phyloP scores from a whole-genome alignment of 2,113 vertebrate genomes.

The Cnemophilus loriae region DNA sequence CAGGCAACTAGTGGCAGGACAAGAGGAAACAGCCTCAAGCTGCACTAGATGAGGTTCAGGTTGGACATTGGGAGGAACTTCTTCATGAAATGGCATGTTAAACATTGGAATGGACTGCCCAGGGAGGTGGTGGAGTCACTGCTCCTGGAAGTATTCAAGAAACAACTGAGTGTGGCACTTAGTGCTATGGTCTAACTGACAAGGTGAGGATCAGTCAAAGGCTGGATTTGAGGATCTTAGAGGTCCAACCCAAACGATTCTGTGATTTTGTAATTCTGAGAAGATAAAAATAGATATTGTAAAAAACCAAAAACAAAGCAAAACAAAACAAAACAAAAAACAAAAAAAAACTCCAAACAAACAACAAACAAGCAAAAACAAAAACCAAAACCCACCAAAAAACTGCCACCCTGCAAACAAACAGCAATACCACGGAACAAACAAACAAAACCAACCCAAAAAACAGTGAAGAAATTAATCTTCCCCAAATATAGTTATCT shows the following conservation, averaged over 20 bases:
- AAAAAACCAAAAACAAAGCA: too few relatives aligned
- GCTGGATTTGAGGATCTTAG: background rate
- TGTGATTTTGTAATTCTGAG: background rate
- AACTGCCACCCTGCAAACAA: fast-evolving
- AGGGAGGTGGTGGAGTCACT: too few relatives aligned
- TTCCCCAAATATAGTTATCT: background rate
- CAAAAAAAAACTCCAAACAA: background rate
- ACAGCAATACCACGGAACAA: background rate
- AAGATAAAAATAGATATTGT: too few relatives aligned
- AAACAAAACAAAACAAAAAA: background rate
- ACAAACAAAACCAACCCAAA: background rate
- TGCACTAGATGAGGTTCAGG: background rate
- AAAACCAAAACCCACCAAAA: background rate
- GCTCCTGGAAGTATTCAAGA: background rate
- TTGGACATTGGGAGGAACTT: background rate
- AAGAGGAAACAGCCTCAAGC: background rate
- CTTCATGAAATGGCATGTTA: background rate
- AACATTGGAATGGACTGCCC: background rate
- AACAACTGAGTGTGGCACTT: background rate
- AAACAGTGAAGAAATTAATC: background rate
- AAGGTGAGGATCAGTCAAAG: background rate
- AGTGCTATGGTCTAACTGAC: background rate
- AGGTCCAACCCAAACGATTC: background rate
- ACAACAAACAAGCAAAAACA: background rate
- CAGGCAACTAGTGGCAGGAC: background rate